A percentile compares a stretch with the other conserved stretches of the same genome.
These are phyloP conservation scores for Bucorvus abyssinicus DNA, from an alignment of 2,797 vertebrate genomes.

Conservation along the genomic window DNA sequence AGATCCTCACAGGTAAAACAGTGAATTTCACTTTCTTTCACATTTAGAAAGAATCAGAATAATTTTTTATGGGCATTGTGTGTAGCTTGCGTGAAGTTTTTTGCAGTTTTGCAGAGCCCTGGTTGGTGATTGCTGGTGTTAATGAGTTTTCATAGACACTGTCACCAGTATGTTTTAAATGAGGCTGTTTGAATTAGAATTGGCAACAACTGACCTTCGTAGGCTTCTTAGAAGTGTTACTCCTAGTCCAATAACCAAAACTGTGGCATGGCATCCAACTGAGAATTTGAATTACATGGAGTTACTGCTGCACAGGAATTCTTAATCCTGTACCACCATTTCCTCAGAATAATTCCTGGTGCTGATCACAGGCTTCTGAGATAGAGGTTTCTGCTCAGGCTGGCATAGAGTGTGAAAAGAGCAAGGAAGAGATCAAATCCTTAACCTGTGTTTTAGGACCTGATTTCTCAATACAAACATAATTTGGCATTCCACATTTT, in stretches of 20 bases:
- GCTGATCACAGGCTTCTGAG: neutral
- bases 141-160: neutral
- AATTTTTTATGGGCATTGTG: neutral
- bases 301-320: neutral
- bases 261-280: neutral
- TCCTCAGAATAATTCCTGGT: neutral
- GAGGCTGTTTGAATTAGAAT: neutral
- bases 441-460: neutral
- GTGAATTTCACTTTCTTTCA: neutral
- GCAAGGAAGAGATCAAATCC: neutral
- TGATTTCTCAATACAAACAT: neutral
- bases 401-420: neutral
- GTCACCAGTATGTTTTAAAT: neutral
- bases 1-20: conserved; percentile 88
- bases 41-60: neutral
- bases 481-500: neutral
- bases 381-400: neutral
- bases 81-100: neutral
- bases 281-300: neutral
- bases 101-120: neutral
- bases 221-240: neutral
- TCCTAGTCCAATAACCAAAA: neutral
- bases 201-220: neutral
- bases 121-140: neutral
- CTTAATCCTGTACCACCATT: neutral